phyloP scores from a whole-genome alignment of 2,797 vertebrate species.

The Lemur catta region DNA sequence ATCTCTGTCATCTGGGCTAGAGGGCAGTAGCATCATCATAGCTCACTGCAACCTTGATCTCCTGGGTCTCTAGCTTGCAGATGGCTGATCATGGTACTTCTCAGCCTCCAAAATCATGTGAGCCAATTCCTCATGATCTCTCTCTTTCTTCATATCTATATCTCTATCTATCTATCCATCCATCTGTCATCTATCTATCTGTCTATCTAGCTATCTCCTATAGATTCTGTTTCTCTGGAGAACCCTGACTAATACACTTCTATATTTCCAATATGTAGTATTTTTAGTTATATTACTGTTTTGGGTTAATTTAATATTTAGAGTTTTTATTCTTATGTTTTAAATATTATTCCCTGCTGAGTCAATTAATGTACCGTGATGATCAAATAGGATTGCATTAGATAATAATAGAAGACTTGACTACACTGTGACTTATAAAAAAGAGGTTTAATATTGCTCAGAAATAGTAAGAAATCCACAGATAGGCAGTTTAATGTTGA shows the following conservation, averaged over 20 bases:
- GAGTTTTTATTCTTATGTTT: not conserved
- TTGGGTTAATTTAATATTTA: not conserved
- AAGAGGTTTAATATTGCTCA: not conserved
- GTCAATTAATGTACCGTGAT: not conserved
- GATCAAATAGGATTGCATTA: not conserved
- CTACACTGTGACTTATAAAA: not conserved
- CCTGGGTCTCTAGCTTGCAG: not conserved
- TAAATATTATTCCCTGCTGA: not conserved
- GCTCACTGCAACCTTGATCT: no score
- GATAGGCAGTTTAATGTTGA: not conserved
- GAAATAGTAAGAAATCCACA: not conserved
- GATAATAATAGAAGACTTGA: not conserved
- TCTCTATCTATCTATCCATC: not conserved
- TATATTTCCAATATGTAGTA: not conserved
- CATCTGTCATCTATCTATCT: not conserved
- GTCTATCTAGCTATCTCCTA: not conserved
- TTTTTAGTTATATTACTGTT: not conserved
- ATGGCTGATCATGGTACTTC: not conserved
- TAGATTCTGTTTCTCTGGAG: not conserved
- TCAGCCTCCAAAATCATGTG: not conserved
- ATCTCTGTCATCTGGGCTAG: no score
- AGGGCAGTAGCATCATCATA: no score
- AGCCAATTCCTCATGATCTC: not conserved
- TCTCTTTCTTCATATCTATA: not conserved
- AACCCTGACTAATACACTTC: not conserved